phyloP scores from a whole-genome alignment of 2,888 invertebrate genomes.

The Rhodophaea formosa region DNA sequence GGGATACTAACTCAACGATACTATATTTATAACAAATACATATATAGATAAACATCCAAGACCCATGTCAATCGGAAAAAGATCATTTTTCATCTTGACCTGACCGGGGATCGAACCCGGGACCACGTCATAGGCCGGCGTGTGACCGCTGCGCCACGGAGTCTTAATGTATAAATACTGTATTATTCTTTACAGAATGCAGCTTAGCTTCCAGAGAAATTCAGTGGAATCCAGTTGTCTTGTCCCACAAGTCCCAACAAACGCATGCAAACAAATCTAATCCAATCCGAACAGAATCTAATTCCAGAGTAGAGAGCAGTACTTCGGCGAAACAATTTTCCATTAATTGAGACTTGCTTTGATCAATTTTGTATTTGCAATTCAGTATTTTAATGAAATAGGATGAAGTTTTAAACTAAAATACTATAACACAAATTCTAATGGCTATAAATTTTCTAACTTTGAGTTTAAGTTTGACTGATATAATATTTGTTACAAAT shows the following conservation, averaged over 20 bases:
- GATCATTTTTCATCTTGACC: no score
- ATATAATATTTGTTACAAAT: no score
- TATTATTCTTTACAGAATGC: no score
- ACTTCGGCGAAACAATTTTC: background rate
- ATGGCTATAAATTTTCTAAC: background rate
- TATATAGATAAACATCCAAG: no score
- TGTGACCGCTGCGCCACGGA: no score
- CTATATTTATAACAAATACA: no score
- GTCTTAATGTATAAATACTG: no score
- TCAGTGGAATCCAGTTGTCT: background rate
- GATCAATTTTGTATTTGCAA: background rate
- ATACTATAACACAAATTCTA: background rate
- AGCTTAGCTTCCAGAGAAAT: background rate
- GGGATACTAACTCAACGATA: no score
- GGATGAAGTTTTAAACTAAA: background rate
- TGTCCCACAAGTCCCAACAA: background rate
- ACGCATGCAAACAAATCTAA: background rate
- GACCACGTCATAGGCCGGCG: no score
- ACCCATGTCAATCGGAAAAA: no score
- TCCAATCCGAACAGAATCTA: background rate
- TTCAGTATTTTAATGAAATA: background rate
- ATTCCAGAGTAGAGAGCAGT: background rate
- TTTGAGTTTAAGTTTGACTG: no score
- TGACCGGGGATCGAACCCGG: no score
- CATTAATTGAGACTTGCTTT: conserved; percentile 4